Conservation (phyloP, 2,797 vertebrate species). For the Tarsius wallacei region DNA sequence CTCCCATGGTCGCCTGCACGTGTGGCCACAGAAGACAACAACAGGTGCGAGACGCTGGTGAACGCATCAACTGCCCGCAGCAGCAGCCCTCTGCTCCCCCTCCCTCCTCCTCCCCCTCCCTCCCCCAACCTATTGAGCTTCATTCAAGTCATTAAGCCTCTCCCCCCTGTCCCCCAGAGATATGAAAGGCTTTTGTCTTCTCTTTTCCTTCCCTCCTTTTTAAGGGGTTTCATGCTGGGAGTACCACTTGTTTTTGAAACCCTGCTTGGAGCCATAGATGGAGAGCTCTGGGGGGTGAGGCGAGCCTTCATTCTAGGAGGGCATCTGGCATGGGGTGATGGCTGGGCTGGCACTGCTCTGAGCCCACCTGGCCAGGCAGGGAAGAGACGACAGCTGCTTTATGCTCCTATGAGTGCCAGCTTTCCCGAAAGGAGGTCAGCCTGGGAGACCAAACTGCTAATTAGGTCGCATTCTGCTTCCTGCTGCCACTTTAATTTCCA, state of each 20-base stretch:
- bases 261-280: not conserved
- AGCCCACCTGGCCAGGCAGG: constrained; percentile 83
- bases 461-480: constrained; percentile 91
- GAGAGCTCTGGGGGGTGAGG: not conserved
- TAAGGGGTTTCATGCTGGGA: constrained; percentile 51
- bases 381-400: constrained; percentile 83
- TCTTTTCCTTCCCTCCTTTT: constrained; percentile 67
- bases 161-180: not conserved
- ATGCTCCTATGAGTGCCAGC: constrained; percentile 66
- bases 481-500: constrained; percentile 91
- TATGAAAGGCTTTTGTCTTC: constrained; percentile 63
- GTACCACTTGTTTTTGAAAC: constrained; percentile 52
- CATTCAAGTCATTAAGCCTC: not conserved
- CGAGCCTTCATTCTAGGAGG: constrained; percentile 74
- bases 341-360: constrained; percentile 73
- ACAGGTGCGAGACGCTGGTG: constrained; percentile 76
- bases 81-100: not conserved
- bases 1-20: constrained; percentile 42
- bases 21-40: constrained; percentile 78
- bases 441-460: constrained; percentile 90
- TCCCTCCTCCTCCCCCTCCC: not conserved
- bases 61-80: constrained; percentile 54
- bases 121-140: not conserved
- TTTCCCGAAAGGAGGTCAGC: constrained; percentile 87
- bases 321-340: constrained; percentile 65